Percentiles rank a stretch among this genome's conserved stretches.
Conservation (phyloP, 2,888 invertebrate genomes). For the Torymus texanus region DNA sequence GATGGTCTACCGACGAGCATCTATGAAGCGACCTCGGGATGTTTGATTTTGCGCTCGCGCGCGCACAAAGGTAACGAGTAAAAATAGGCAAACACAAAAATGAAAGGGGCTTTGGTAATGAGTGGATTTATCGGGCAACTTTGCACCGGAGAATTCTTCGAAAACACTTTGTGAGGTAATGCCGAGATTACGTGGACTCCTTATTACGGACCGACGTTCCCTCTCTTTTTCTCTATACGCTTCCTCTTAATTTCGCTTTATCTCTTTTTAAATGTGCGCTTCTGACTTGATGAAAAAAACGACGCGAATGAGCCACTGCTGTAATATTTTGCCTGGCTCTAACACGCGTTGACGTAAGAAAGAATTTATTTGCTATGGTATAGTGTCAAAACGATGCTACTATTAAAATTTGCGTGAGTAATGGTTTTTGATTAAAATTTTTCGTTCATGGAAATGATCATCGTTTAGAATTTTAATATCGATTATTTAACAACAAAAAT, state of each 20-base stretch:
- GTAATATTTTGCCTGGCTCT: no score
- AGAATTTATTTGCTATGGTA: no score
- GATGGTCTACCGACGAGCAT: not conserved
- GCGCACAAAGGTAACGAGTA: not conserved
- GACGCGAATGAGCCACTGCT: no score
- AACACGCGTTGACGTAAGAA: no score
- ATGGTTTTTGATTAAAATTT: no score
- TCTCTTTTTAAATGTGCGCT: constrained; percentile 14
- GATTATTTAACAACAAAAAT: no score
- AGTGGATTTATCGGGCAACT: constrained; percentile 18
- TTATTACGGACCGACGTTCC: not conserved
- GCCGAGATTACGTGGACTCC: not conserved
- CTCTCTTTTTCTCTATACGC: not conserved
- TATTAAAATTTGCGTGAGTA: no score
- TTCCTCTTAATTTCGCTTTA: not conserved
- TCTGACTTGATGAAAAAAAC: not conserved
- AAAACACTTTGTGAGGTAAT: constrained; percentile 24
- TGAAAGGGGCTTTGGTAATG: constrained; percentile 26
- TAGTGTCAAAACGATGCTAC: no score
- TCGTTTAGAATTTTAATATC: no score
- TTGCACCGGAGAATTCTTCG: constrained; percentile 25
- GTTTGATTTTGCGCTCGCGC: constrained; percentile 9
- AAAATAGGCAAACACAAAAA: constrained; percentile 21
- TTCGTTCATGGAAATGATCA: no score
- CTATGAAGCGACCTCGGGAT: constrained; percentile 8